Base-by-base conservation (phyloP, 1,140 invertebrate genomes). In the Sycophila sp. region DNA sequence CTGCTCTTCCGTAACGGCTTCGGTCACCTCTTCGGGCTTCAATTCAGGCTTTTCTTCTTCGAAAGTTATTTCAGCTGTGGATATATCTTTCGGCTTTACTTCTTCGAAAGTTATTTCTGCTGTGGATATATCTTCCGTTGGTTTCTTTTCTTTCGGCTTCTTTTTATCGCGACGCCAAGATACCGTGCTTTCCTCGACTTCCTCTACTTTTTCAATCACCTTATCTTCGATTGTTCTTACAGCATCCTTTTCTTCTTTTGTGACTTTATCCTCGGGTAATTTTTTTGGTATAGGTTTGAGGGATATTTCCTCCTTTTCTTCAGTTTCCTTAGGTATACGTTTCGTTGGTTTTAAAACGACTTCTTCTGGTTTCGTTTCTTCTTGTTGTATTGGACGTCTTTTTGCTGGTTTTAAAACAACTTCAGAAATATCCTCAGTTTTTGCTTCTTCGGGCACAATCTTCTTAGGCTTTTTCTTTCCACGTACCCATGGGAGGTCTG, bases 111-210 rank as follows among this genome's bases (percentile, higher is more conserved):
- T 22, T 0, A 40, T 4, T 28, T 10, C 17, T 40, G 5, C 36
- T 4, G 36, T 60, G 3, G 53, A 32, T 34, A 17, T 80, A 79
- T 83, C 62, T 3, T 60, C 36, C 8, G 53, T 7, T n/a, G 58
- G 38, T n/a, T 34, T 49, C 15, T 32, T 59, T n/a, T 71, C 62
- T 74, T 70, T 7, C 17, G 60, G 76, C 62, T 83, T 84, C 69
- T 84, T 84, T 24, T 45, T 70, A 1, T 80, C 84, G 45, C 83
- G 78, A 24, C 78, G 74, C 87, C 86, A 87, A 56, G 81, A 76
- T 1, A 84, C 76, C 2, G 81, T 74, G 2, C 59, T n/a, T 36
- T 78, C 73, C 47, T 78, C 70, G 22, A 55, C 15, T 55, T 40
- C 10, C 5, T 70, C 36, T n/a, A n/a, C n/a, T 34, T 68, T 32